A percentile compares a stretch with the other conserved stretches of the same genome.
phyloP scores from a whole-genome alignment of 1,140 invertebrate genomes.

The Aphelinus certus region DNA sequence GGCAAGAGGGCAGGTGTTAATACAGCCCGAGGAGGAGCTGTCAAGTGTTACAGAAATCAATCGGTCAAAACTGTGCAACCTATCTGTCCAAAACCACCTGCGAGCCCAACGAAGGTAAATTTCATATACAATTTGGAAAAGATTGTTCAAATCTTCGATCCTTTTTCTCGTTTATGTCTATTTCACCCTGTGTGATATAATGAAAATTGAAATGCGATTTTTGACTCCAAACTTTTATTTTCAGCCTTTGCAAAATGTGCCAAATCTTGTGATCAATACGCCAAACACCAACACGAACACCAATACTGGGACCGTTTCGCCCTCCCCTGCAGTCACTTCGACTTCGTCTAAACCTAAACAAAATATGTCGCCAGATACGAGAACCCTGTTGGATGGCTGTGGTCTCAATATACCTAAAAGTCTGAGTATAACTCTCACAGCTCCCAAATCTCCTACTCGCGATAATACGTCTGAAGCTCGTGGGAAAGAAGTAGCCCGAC shows the following conservation, averaged over 20 bases:
- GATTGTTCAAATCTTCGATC: too few relatives aligned
- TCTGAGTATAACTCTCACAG: constrained; percentile 58
- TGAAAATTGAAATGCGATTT: too few relatives aligned
- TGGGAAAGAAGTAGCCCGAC: constrained; percentile 20
- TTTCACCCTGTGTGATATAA: too few relatives aligned
- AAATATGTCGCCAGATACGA: constrained; percentile 43
- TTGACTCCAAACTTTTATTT: background rate
- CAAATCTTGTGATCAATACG: background rate
- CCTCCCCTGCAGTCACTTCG: constrained; percentile 18
- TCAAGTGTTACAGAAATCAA: constrained; percentile 35
- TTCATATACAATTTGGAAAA: background rate
- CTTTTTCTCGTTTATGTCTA: too few relatives aligned
- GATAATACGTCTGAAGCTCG: constrained; percentile 7
- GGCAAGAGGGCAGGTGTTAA: constrained; percentile 18
- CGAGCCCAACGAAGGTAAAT: constrained; percentile 27
- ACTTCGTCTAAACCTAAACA: constrained; percentile 20
- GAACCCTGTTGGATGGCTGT: constrained; percentile 56
- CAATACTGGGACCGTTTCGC: background rate
- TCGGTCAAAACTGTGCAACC: constrained; percentile 2
- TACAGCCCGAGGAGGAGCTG: background rate
- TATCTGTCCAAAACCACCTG: constrained; percentile 15
- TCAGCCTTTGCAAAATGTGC: constrained; percentile 13
- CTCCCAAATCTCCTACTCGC: constrained; percentile 50
- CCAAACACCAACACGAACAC: background rate
- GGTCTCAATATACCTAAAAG: constrained; percentile 60